Evolutionary conservation across 2,797 vertebrate genomes (phyloP).

Genomic region (Mormyrops boulengeri): DNA sequence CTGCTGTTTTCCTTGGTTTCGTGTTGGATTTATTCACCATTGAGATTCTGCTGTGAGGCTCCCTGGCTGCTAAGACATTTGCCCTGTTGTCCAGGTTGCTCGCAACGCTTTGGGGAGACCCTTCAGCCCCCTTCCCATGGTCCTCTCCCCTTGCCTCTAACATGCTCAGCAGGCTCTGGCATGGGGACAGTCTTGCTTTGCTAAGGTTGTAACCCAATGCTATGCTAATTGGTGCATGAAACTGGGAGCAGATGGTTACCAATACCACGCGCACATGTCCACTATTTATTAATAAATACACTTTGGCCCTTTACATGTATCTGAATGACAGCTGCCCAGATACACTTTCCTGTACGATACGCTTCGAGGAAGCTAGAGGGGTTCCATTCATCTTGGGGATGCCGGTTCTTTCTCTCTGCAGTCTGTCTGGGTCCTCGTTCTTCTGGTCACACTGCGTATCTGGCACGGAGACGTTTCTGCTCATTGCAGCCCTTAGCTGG

Average conservation of each 20-base stretch:
- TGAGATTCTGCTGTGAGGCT: not conserved
- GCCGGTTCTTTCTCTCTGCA: not conserved
- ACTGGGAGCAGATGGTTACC: constrained; percentile 17
- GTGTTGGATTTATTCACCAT: not conserved
- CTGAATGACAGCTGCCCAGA: not conserved
- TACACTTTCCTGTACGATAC: not conserved
- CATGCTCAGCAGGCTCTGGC: not conserved
- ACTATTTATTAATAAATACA: constrained; percentile 16
- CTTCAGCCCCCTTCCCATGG: not conserved
- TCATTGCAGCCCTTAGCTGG: not conserved
- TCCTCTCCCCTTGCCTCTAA: not conserved
- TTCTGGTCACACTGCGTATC: constrained; percentile 20
- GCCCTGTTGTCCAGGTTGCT: not conserved
- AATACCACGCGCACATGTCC: constrained; percentile 43
- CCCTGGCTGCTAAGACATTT: not conserved
- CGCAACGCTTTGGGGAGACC: not conserved
- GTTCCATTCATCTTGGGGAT: not conserved
- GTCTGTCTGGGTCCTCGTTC: not conserved
- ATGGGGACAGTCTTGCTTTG: not conserved
- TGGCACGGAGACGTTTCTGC: constrained; percentile 21
- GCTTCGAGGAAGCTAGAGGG: not conserved
- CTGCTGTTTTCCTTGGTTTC: not conserved
- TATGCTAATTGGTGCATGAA: constrained; percentile 51
- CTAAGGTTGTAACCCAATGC: constrained; percentile 51
- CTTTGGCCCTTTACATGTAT: not conserved